Evolutionary conservation across 2,113 vertebrate species (phyloP), one percentile per base, ranked within the genome.

Genomic region (Sebastes schlegelii): DNA sequence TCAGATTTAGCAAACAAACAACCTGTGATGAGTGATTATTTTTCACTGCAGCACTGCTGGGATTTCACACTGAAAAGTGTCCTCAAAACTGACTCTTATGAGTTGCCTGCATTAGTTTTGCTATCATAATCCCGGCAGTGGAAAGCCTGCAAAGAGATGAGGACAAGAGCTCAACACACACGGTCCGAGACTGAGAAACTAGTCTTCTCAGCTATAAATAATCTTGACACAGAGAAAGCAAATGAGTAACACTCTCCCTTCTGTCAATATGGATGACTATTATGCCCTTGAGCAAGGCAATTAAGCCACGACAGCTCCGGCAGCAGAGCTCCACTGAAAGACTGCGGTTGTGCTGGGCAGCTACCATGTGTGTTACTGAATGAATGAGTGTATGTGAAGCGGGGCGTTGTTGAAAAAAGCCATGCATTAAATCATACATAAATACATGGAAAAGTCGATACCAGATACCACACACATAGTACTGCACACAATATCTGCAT

Each of bases 271-370:
- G 57, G 74, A 82, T 85, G 74, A 82, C 66, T 49, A 17, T 73
- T 74, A 26, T 67, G 57, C 79, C 58, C 73, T 84, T 84, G 63
- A 84, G 84, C 77, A 68, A 87, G n/a, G 74, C 72, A 64, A 61
- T 85, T 74, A 80, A 78, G 54, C 42, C 7, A 3, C 4, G 19
- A 26, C n/a, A 49, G 40, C 21, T 67, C 46, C 13, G 8, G 13
- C 75, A 45, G 52, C 67, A 43, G 74, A 21, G 70, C 62, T 54
- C 61, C 71, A 10, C 62, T 88, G 48, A 82, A 86, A 71, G 80
- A 8, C 82, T 68, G 63, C 1, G 34, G 61, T 65, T 79, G 79
- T 89, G 48, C 54, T 72, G 63, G 12, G 45, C 57, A 52, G 61
- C 69, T 52, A n/a, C 73, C 79, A 80, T 64, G 82, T 86, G 79